Evolutionary conservation across 1,140 invertebrate genomes (phyloP), one percentile per base, ranked within the genome.

Genomic region (Drosophila teissieri): DNA sequence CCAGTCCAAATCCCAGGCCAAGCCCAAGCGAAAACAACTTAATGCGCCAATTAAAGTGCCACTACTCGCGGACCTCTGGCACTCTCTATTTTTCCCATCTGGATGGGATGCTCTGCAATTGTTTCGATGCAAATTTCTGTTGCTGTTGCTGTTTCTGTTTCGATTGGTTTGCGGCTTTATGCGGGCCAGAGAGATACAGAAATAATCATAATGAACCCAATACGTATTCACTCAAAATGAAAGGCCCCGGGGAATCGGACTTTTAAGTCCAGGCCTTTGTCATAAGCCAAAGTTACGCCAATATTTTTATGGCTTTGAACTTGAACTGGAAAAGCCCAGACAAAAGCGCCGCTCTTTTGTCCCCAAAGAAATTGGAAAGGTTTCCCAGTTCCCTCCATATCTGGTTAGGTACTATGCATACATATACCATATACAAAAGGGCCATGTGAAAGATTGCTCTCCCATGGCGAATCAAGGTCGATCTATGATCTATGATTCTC

Each of bases 251-350:
- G 53, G 58, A 73, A 44, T 63, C 11, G 49, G 51, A 48, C 34
- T 12, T 17, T 27, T 24, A 27, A 51, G 27, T 51, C 27, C n/a
- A 51, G 15, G 51, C 74, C 52, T 55, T 44, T 56, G 31, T 53
- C 57, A 63, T 36, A 37, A 37, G 27, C 52, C 48, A 73, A 77
- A 62, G 77, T 88, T 88, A 68, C 84, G 84, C 54, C 83, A 86
- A 72, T 83, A 76, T 88, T 57, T 70, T 88, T 88, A 88, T 88
- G 84, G 89, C 80, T 88, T 88, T 88, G 83, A 88, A 88, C 83
- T 88, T 88, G 83, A 88, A 88, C 84, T 88, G 84, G 53, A 60
- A 88, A 80, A 62, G 60, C 17, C 46, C 15, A 34, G 53, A 58
- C 48, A 55, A 22, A 34, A 36, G 52, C 12, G 10, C 10, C 34